Percentiles rank a stretch among this genome's conserved stretches.
phyloP scores from a whole-genome alignment of 2,888 invertebrate genomes.

The Ophioninae sp. region DNA sequence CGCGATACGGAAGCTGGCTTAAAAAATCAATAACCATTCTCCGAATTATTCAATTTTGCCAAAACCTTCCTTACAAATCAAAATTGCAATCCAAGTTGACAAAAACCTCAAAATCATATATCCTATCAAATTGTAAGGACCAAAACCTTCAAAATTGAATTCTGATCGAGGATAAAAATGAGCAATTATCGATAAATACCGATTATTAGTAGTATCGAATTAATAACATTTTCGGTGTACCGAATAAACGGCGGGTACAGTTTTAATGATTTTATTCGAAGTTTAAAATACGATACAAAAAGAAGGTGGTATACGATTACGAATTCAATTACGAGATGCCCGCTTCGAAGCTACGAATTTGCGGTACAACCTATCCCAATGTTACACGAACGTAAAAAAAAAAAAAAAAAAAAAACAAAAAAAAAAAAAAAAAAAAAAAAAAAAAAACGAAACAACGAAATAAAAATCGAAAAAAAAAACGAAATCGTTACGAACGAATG shows the following conservation, averaged over 20 bases:
- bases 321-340: background rate
- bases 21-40: no score
- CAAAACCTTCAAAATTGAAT: background rate
- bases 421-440: background rate
- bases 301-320: background rate
- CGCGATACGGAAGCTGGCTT: no score
- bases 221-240: background rate
- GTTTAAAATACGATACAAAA: background rate
- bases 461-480: background rate
- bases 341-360: background rate
- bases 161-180: background rate
- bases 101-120: no score
- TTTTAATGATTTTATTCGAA: background rate
- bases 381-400: background rate
- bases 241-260: background rate
- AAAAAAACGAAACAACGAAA: background rate
- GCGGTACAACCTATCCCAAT: background rate
- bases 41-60: no score
- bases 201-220: background rate
- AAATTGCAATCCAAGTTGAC: no score
- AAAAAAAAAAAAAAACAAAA: background rate
- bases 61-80: no score
- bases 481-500: background rate
- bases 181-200: background rate
- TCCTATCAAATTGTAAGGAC: no score